Evolutionary conservation across 1,140 invertebrate genomes (phyloP), one percentile per base, ranked within the genome.

Genomic region (Tenebrio molitor): DNA sequence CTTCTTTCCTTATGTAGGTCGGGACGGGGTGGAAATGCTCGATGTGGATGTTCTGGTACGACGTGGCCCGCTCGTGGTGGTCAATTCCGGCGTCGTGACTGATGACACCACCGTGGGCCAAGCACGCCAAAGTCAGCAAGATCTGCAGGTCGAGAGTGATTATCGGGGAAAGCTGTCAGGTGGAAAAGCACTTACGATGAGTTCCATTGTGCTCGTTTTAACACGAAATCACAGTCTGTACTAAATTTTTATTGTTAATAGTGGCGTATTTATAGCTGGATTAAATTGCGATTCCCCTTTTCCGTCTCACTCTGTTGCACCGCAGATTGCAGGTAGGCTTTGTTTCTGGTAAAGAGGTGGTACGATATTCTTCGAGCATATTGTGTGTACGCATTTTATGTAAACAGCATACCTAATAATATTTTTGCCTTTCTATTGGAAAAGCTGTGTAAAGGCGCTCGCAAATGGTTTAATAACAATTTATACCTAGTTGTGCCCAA

Each of bases 1-100:
- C 87, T 78, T 89, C 88, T 76, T 89, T 88, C 82, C 89, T 90
- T 1, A 89, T 84, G 80, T 89, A 89, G 1, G 89, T 88, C 8
- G 88, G 88, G 5, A 90, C 88, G 4, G 88, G 85, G 73, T 89
- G 88, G 80, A 87, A 89, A 73, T 90, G 88, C 76, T 89, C 87
- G 75, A 90, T 88, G 74, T 89, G 89, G 72, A 90, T 86, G 29
- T 87, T 88, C 80, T 90, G 88, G 76, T 89, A 88, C 15, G 88
- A 89, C 72, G 87, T 89, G 15, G 88, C 88, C 74, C 88, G 87
- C 74, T 89, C 88, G 71, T 89, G 87, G 69, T 88, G 62, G 10
- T 73, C 58, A n/a, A 62, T 41, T 7, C 46, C 34, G 12, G 7
- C 17, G n/a, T 69, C 74, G 21, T 74, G 71, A 5, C 23, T 25